phyloP scores from a whole-genome alignment of 2,113 vertebrate genomes.

The Burhinus oedicnemus region DNA sequence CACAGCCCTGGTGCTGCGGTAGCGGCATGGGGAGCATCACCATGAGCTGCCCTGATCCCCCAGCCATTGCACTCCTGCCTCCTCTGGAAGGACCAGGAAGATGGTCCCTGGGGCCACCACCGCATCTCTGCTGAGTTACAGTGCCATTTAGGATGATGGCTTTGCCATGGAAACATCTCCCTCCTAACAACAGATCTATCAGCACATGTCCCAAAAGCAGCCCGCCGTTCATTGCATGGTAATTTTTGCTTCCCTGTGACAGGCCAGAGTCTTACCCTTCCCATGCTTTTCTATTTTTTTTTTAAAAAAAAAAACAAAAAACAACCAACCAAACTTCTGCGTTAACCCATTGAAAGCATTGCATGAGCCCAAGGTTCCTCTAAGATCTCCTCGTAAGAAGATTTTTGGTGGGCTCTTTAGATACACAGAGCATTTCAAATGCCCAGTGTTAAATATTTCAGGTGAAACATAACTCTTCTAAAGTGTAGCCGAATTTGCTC shows the following conservation, averaged over 20 bases:
- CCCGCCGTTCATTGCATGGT: not conserved
- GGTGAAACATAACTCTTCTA: not conserved
- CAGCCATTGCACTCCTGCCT: fast-evolving
- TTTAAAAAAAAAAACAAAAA: not conserved
- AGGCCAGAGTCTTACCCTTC: not conserved
- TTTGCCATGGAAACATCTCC: conserved; percentile 55
- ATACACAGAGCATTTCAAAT: not conserved
- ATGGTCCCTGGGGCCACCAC: not conserved
- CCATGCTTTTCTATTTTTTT: not conserved
- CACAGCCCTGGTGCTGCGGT: not conserved
- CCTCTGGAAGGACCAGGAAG: not conserved
- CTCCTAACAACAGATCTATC: conserved; percentile 9
- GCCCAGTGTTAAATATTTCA: not conserved
- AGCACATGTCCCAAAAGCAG: not conserved
- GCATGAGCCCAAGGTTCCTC: not conserved
- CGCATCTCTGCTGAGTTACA: not conserved
- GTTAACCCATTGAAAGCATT: not conserved
- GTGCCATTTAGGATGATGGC: not conserved
- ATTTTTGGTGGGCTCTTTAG: not conserved
- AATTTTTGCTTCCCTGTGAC: not conserved
- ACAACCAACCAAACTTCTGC: not conserved
- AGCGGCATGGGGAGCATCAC: not conserved
- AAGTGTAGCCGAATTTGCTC: not conserved
- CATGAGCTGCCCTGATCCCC: not conserved
- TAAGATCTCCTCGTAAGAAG: not conserved